phyloP scores from a whole-genome alignment of 2,113 vertebrate species.

The Megaleporinus macrocephalus region DNA sequence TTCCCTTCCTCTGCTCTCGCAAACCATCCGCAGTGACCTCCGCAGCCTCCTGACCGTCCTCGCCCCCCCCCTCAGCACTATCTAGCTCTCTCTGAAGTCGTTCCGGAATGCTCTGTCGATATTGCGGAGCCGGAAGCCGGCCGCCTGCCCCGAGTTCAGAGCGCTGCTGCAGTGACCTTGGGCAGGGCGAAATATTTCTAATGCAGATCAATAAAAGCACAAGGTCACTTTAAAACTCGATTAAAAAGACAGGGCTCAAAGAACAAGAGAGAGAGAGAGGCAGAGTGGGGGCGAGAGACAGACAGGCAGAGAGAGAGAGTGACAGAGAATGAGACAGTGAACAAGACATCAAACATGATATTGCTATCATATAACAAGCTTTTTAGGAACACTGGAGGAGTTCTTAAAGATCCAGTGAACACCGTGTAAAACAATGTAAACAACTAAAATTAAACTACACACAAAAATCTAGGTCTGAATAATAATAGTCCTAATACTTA shows the following conservation, averaged over 20 bases:
- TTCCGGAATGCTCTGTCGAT: constrained; percentile 36
- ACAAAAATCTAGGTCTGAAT: too few relatives aligned
- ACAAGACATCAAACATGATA: background rate
- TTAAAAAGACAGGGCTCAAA: constrained; percentile 45
- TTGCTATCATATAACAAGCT: background rate
- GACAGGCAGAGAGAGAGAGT: background rate
- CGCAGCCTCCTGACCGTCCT: constrained; percentile 1
- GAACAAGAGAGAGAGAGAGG: background rate
- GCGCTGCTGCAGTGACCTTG: constrained; percentile 38
- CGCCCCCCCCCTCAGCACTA: constrained; percentile 52
- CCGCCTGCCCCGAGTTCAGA: background rate
- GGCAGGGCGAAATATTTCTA: constrained; percentile 43
- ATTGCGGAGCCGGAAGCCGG: constrained; percentile 12
- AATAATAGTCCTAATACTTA: too few relatives aligned
- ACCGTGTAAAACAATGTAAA: too few relatives aligned
- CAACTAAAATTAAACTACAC: too few relatives aligned
- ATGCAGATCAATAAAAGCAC: constrained; percentile 53
- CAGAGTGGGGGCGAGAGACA: background rate
- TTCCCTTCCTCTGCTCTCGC: constrained; percentile 24
- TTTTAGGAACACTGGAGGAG: too few relatives aligned
- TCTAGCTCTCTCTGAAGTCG: constrained; percentile 25
- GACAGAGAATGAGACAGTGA: background rate
- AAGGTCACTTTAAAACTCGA: constrained; percentile 59
- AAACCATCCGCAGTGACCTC: constrained; percentile 38
- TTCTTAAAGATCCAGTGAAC: too few relatives aligned